Evolutionary conservation across 2,797 vertebrate species (phyloP), one percentile per base, ranked within the genome.

Genomic region (Dermochelys coriacea): DNA sequence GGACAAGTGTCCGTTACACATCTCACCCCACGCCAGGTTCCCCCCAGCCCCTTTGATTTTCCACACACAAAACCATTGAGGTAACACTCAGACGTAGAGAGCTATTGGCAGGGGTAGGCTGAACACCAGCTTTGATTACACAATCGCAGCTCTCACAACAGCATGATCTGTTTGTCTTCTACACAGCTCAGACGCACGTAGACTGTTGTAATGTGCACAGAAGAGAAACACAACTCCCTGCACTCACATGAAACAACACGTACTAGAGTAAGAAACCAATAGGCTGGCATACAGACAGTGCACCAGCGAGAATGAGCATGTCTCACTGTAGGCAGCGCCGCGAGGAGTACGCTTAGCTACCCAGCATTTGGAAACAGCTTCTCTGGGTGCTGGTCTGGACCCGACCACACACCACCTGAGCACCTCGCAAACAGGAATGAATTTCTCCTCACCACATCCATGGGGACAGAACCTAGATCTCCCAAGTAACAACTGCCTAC

Each of bases 161-260:
- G 37, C 37, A 71, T 21, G 21, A 71, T 25, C 23, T 9, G 5
- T 23, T 71, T 71, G 6, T 41, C 10, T 41, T 71, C n/a, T 37
- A 25, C 37, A 5, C 37, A 41, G 68, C 19, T 25, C 19, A 71
- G n/a, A 6, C 37, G 37, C 37, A 37, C 34, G 2, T 9, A 25
- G 37, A 71, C 68, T 25, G 37, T 12, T 71, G 21, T 41, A 15
- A 61, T 34, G 59, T 8, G 15, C 59, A 61, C 34, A 11, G 88
- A 50, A 84, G 80, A 83, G 88, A 84, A 92, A 77, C 1, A 2
- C 11, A 52, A 88, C 1, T 15, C n/a, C 82, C 55, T 68, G 80
- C 68, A 16, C 23, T 89, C 55, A 84, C 57, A 3, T 55, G 86
- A 82, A 89, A 90, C 86, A 80, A 50, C n/a, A 9, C 5, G 78